Percentiles rank a stretch among this genome's conserved stretches.
These are phyloP conservation scores for Ascaphus truei DNA, from an alignment of 2,113 vertebrate species.

Conservation along the genomic window DNA sequence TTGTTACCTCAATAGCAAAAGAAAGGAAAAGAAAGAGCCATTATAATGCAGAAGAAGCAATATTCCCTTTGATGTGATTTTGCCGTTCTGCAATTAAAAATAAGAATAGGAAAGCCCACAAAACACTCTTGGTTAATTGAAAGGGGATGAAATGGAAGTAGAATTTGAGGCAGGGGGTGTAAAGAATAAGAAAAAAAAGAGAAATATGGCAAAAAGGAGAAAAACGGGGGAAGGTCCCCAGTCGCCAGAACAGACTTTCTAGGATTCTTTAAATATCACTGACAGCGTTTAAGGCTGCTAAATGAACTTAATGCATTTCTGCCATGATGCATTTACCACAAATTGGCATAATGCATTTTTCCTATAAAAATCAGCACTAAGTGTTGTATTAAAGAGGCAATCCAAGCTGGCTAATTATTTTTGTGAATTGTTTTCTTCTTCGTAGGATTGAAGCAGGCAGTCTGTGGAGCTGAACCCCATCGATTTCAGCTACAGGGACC, in stretches of 20 bases:
- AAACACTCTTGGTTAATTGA: conserved; percentile 27
- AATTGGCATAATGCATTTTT: too few species aligned
- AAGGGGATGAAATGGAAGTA: conserved; percentile 21
- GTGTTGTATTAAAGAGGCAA: too few species aligned
- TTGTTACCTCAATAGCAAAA: conserved; percentile 37
- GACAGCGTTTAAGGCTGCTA: too few species aligned
- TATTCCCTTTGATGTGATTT: conserved; percentile 33
- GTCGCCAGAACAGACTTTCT: conserved; percentile 10
- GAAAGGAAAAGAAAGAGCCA: conserved; percentile 36
- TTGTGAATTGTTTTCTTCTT: too few species aligned
- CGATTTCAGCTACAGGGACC: too few species aligned
- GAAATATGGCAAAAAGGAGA: conserved; percentile 25
- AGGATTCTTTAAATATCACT: background rate
- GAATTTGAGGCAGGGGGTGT: conserved; percentile 26
- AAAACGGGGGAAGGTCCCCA: background rate
- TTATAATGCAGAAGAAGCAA: conserved; percentile 35
- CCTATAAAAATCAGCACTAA: too few species aligned
- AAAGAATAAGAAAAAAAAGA: conserved; percentile 20
- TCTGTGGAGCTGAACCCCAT: too few species aligned
- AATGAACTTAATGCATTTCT: too few species aligned
- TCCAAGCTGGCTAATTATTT: too few species aligned
- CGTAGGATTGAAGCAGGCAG: too few species aligned
- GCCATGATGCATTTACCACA: too few species aligned
- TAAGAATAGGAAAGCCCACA: too few species aligned
- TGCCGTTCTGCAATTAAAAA: conserved; percentile 38